Base-by-base conservation (phyloP, 2,888 invertebrate species). In the Tuberolachnus salignus region DNA sequence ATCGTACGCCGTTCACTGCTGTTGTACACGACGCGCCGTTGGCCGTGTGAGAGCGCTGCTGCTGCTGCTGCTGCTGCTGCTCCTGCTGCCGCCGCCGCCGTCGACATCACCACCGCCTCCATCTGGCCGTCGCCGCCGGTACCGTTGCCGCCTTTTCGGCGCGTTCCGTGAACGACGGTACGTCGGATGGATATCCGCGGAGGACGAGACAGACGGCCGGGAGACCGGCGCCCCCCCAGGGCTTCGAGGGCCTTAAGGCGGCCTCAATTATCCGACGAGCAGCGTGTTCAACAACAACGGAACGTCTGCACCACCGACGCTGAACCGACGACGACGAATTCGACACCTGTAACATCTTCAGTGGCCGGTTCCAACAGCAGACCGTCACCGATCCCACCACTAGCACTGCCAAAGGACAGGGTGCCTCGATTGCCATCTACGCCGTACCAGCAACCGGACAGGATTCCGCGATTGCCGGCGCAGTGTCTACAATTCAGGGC, bases 41-140 rank as follows among this genome's bases (percentile, higher is more conserved):
- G 64, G 81, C 78, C 57, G 75, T 78, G 69, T 78, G 78, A 78
- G 78, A 78, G 78, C 78, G 78, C 78, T 78, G 69, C 59, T 59
- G 51, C 67, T 49, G 34, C 23, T 19, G 34, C 23, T 26, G 34
- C 49, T 73, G 21, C 34, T 14, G 53, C 34, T 8, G 23, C 66
- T 2, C n/a, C n/a, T 8, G 0, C 26, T 16, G 23, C 46, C 44
- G 23, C 23, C 10, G 44, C 59, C 9, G 44, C 26, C n/a, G n/a
- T 46, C 34, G 51, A 26, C 26, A 26, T 34, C 34, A 34, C 34
- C 34, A 4, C 34, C 34, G 34, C 34, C 34, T 34, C 34, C 34
- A 6, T 34, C 34, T 80, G 74, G 64, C 23, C 23, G 46, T 34
- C 21, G 59, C 46, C 21, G 44, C 23, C 21, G 44, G 14, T 23